phyloP scores from a whole-genome alignment of 2,797 vertebrate genomes.

The Helarctos malayanus region DNA sequence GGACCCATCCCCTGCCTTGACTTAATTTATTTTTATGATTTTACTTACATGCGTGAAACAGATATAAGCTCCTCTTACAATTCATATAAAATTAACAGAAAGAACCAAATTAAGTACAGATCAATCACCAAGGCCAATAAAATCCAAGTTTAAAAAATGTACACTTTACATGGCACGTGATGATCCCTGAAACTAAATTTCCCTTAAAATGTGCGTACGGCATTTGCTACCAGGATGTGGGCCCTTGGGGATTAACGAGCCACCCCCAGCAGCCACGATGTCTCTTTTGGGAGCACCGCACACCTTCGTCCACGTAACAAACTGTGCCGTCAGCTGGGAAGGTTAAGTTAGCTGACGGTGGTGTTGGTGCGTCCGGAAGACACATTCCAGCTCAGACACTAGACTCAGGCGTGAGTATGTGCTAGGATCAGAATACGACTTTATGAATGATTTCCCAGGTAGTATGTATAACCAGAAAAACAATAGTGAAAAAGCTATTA shows the following conservation, averaged over 20 bases:
- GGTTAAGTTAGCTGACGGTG: not conserved
- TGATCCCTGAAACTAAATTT: not conserved
- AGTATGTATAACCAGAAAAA: not conserved
- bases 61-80: not conserved
- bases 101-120: not conserved
- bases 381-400: fast-evolving
- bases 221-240: not conserved
- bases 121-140: not conserved
- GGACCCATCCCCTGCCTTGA: no score
- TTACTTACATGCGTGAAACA: not conserved
- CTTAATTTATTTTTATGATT: not conserved
- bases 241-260: not conserved
- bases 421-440: not conserved
- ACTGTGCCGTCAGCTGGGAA: fast-evolving
- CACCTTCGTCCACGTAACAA: not conserved
- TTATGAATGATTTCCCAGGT: no score
- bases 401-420: not conserved
- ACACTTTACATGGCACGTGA: not conserved
- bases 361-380: fast-evolving
- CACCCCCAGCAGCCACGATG: not conserved
- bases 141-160: not conserved
- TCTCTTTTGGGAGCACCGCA: not conserved
- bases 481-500: not conserved
- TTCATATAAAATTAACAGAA: not conserved
- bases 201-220: not conserved